Conservation (phyloP, 2,113 vertebrate species). For the Notarius lentiginosus region DNA sequence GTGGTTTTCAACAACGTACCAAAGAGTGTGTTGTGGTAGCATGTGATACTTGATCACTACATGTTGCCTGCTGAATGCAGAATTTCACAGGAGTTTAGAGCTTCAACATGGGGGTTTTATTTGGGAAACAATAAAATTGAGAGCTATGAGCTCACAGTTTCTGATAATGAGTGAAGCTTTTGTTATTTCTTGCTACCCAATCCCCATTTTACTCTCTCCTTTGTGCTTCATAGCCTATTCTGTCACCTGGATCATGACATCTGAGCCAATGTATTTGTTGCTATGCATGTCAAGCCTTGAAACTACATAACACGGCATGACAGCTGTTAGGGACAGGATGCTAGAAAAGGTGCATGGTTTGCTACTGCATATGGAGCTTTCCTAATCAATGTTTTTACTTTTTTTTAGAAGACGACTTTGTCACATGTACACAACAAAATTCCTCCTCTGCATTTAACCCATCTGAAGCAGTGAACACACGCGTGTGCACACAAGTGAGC, state of each 20-base stretch:
- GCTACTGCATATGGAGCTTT: neutral
- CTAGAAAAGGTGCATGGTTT: neutral
- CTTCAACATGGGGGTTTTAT: neutral
- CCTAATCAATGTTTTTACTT: neutral
- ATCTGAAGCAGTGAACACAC: too few relatives aligned
- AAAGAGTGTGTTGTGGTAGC: slow-evolving; percentile 7
- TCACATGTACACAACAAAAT: too few relatives aligned
- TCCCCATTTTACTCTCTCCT: neutral
- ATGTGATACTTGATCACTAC: slow-evolving; percentile 1
- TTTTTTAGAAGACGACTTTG: too few relatives aligned
- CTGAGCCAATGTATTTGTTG: slow-evolving; percentile 14
- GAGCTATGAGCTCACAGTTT: slow-evolving; percentile 27
- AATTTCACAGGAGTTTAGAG: slow-evolving; percentile 21
- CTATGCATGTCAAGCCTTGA: neutral
- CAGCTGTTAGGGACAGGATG: slow-evolving; percentile 2
- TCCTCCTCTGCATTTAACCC: too few relatives aligned
- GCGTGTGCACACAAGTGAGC: too few relatives aligned
- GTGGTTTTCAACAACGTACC: slow-evolving; percentile 1
- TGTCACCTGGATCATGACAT: neutral
- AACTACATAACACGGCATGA: neutral
- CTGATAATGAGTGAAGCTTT: slow-evolving; percentile 34
- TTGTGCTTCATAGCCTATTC: slow-evolving; percentile 15
- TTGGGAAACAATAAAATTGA: slow-evolving; percentile 34
- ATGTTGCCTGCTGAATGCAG: slow-evolving; percentile 12
- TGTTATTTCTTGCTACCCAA: neutral